Conservation (phyloP, 2,113 vertebrate species). For the Microtus pennsylvanicus region DNA sequence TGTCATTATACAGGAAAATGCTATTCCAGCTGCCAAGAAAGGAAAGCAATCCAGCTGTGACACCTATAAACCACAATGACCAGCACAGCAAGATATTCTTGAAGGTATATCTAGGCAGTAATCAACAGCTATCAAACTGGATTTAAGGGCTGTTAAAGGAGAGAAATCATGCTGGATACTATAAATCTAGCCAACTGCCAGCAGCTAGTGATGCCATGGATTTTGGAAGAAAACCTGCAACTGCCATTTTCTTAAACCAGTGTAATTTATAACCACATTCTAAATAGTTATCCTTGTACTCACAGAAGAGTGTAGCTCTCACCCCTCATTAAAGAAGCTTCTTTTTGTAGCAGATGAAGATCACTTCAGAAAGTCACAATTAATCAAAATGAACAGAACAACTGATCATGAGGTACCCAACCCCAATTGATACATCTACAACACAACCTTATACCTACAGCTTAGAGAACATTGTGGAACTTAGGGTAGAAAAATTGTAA, state of each 20-base stretch:
- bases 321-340: background rate
- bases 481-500: background rate
- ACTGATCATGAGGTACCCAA: background rate
- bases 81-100: background rate
- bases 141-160: background rate
- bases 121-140: background rate
- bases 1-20: background rate
- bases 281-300: background rate
- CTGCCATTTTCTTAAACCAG: background rate
- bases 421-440: background rate
- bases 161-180: background rate
- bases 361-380: background rate
- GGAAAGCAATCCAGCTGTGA: background rate
- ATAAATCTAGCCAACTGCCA: background rate
- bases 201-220: background rate
- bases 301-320: background rate
- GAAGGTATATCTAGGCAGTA: background rate
- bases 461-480: background rate
- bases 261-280: background rate
- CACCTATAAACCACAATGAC: background rate
- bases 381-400: background rate
- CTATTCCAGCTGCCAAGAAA: background rate
- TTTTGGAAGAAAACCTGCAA: background rate
- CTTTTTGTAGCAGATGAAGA: background rate
- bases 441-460: background rate